A percentile compares a stretch with the other conserved stretches of the same genome.
These are phyloP conservation scores for Epinotia nisella DNA, from an alignment of 2,888 invertebrate genomes.

Conservation along the genomic window DNA sequence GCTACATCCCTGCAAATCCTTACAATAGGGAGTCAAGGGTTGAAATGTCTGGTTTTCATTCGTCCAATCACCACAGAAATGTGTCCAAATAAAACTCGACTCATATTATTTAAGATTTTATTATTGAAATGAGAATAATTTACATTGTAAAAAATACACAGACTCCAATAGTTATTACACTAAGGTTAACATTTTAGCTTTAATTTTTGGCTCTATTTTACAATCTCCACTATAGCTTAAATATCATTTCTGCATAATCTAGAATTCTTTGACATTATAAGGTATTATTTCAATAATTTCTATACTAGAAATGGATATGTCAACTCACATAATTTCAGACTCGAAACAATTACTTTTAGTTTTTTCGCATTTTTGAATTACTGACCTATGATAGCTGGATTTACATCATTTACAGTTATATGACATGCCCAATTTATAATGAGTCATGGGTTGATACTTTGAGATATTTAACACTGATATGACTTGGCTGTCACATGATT, in stretches of 20 bases:
- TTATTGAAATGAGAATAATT: conserved; percentile 84
- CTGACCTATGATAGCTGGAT: background rate
- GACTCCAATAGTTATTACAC: conserved; percentile 72
- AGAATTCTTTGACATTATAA: conserved; percentile 51
- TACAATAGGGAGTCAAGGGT: too few relatives aligned
- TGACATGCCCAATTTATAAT: too few relatives aligned
- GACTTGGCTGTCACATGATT: too few relatives aligned
- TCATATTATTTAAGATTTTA: conserved; percentile 74
- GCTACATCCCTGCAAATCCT: too few relatives aligned
- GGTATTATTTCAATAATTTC: conserved; percentile 33
- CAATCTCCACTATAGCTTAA: conserved; percentile 58
- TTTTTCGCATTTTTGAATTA: background rate
- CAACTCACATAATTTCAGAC: conserved; percentile 28
- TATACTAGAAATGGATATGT: conserved; percentile 29
- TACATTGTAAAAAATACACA: conserved; percentile 85
- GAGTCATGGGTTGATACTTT: too few relatives aligned
- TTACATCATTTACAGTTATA: background rate
- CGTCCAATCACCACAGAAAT: background rate
- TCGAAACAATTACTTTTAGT: background rate
- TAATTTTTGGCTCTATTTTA: conserved; percentile 73
- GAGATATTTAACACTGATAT: too few relatives aligned
- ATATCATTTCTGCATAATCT: conserved; percentile 47
- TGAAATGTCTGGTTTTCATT: background rate
- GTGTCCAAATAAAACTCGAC: conserved; percentile 56
- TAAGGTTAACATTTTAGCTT: conserved; percentile 77